A percentile compares a stretch with the other conserved stretches of the same genome.
Conservation (phyloP, 2,113 vertebrate genomes). For the Atrichornis clamosus region DNA sequence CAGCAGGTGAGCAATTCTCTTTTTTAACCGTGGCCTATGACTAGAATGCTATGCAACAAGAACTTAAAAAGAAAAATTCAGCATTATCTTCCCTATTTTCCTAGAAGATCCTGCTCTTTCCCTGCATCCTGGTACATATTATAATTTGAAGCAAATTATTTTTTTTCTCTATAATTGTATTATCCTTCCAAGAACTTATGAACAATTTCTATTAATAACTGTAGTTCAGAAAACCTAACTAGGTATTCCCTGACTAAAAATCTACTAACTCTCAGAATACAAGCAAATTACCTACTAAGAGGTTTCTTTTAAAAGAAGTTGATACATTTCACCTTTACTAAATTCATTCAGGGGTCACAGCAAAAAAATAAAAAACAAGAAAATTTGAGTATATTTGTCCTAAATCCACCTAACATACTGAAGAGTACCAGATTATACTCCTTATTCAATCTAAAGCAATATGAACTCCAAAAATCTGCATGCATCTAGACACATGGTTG, state of each 20-base stretch:
- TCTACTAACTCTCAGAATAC: not conserved
- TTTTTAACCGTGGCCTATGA: not conserved
- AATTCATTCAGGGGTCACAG: not conserved
- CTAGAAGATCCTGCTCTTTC: not conserved
- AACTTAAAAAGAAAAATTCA: not conserved
- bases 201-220: not conserved
- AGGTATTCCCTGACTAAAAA: not conserved
- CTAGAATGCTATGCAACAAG: not conserved
- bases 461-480: not conserved
- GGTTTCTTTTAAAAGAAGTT: not conserved
- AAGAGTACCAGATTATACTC: not conserved
- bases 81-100: not conserved
- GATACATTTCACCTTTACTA: not conserved
- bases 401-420: not conserved
- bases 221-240: not conserved
- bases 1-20: not conserved
- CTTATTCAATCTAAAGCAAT: not conserved
- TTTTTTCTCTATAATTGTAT: not conserved
- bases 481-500: rapidly evolving
- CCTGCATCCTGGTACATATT: not conserved
- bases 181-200: not conserved
- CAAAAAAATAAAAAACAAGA: not conserved
- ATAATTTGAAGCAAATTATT: not conserved
- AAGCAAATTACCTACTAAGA: not conserved
- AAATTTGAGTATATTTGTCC: not conserved